phyloP scores from a whole-genome alignment of 1,140 invertebrate species.

The Neodiprion virginianus region DNA sequence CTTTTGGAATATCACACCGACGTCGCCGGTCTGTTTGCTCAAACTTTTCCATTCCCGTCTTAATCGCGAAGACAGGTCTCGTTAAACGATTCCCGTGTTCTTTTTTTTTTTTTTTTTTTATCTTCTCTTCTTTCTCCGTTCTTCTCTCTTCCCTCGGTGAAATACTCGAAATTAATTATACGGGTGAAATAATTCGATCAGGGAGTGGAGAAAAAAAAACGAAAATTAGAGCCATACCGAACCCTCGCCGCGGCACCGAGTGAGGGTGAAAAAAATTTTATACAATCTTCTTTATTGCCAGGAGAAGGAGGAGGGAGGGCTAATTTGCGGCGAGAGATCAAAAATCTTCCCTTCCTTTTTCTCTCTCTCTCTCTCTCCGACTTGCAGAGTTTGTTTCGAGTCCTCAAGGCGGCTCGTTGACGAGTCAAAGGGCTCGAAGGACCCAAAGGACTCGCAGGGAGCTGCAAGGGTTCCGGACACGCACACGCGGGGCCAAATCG shows the following conservation, averaged over 20 bases:
- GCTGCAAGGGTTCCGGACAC: background rate
- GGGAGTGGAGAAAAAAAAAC: background rate
- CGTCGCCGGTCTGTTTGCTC: too few species aligned
- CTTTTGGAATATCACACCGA: too few species aligned
- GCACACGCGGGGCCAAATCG: background rate
- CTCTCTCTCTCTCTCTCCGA: background rate
- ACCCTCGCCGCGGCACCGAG: background rate
- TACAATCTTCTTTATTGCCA: background rate
- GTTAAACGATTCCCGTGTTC: too few species aligned
- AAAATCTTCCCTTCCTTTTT: background rate
- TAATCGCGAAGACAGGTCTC: too few species aligned
- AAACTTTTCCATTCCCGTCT: too few species aligned
- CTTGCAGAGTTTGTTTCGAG: background rate
- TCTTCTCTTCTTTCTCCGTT: too few species aligned
- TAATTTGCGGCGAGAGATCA: background rate
- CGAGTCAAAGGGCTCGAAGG: background rate
- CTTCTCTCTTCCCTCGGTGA: background rate
- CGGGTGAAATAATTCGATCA: background rate
- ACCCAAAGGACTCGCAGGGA: background rate
- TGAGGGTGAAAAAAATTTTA: background rate
- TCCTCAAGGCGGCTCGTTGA: background rate
- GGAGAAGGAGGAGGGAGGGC: background rate
- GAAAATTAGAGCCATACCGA: background rate
- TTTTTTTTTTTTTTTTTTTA: too few species aligned
- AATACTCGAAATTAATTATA: slow-evolving; percentile 1